phyloP scores from a whole-genome alignment of 2,797 vertebrate species.

The Myotis findleyi region DNA sequence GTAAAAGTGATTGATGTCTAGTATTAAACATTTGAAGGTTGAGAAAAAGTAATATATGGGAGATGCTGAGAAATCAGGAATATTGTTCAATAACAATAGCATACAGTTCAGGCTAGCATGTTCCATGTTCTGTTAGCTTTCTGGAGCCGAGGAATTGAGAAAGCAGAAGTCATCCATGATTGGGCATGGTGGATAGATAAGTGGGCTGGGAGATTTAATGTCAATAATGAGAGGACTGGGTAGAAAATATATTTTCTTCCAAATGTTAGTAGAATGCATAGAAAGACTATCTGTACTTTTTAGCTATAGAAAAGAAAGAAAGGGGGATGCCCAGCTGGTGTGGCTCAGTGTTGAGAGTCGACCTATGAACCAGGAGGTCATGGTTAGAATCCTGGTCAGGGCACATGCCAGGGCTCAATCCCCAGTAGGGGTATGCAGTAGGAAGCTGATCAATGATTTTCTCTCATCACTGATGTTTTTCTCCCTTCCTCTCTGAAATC shows the following conservation, averaged over 20 bases:
- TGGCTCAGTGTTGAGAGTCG: neutral
- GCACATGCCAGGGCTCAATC: neutral
- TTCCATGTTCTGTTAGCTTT: conserved; percentile 27
- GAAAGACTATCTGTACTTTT: conserved; percentile 27
- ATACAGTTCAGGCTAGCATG: neutral
- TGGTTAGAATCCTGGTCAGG: neutral
- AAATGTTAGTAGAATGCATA: conserved; percentile 38
- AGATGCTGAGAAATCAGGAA: neutral
- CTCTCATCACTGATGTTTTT: neutral
- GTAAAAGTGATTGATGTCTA: conserved; percentile 32
- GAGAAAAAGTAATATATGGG: neutral
- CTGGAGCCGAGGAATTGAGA: conserved; percentile 30
- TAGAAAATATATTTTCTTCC: conserved; percentile 51
- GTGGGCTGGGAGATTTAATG: neutral
- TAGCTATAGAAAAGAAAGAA: conserved; percentile 45
- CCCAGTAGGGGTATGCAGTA: too few species aligned
- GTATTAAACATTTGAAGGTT: conserved; percentile 35
- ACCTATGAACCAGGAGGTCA: neutral
- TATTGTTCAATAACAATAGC: neutral
- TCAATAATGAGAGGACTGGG: neutral
- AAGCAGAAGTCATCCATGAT: conserved; percentile 6
- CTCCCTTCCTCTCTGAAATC: neutral
- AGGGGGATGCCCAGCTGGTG: neutral
- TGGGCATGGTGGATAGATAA: neutral
- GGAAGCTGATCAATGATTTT: neutral